Evolutionary conservation across 2,113 vertebrate genomes (phyloP).

Genomic region (Panthera tigris): DNA sequence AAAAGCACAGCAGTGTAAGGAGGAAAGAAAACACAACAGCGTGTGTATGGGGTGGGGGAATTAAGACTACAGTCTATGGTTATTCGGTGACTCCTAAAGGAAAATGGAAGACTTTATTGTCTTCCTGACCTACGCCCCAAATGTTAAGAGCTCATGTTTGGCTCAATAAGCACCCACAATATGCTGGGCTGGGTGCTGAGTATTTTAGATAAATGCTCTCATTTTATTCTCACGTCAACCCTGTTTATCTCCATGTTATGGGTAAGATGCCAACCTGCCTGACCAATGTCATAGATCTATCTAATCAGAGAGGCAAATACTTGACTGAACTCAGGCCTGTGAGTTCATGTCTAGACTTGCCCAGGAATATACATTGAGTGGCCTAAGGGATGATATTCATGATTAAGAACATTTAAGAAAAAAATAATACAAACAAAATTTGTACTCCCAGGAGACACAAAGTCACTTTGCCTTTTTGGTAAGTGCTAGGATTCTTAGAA

Average conservation of each 20-base stretch:
- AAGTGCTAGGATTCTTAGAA: not conserved
- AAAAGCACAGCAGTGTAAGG: not conserved
- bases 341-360: not conserved
- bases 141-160: not conserved
- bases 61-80: not conserved
- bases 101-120: not conserved
- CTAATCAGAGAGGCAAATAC: not conserved
- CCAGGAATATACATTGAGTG: not conserved
- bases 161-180: not conserved
- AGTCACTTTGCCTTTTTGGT: not conserved
- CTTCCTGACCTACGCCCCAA: not conserved
- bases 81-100: not conserved
- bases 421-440: not conserved
- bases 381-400: not conserved
- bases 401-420: not conserved
- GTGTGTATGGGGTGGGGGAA: not conserved
- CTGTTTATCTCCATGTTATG: not conserved
- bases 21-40: not conserved
- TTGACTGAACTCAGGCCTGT: not conserved
- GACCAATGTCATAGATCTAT: not conserved
- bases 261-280: not conserved
- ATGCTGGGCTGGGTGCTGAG: not conserved
- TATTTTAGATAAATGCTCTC: not conserved
- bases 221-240: not conserved
- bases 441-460: not conserved